Evolutionary conservation across 2,888 invertebrate genomes (phyloP), one percentile per base, ranked within the genome.

Genomic region (Netelia fuscicornis): DNA sequence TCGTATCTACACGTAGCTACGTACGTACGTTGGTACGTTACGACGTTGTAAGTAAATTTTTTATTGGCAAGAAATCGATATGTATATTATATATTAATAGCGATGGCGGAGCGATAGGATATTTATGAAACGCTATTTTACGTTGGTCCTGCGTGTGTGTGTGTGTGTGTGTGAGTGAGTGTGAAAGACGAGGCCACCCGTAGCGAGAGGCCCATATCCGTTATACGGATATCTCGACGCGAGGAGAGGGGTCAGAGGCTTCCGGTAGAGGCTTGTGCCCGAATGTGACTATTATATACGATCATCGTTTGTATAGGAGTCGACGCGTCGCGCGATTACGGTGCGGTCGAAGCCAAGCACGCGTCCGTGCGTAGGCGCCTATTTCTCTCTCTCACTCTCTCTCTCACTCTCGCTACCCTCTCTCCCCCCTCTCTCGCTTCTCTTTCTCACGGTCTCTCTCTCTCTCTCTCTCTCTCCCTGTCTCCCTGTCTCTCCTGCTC

Each of bases 111-210:
- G 62, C 75, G 75, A 65, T 58, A 42, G 56, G 54, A 42, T 76
- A 76, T 68, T 77, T 77, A 52, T 75, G 2, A 64, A 6, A 20
- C 17, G 64, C 30, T 30, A 52, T 13, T 75, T 37, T 64, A 52
- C 52, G 48, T 30, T 48, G 10, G 44, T 1, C 58, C 23, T 9
- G 13, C n/a, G 13, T 13, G 17, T 54, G 54, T n/a, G n/a, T n/a
- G 3, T 17, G n/a, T 54, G 54, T 54, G n/a, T 54, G 30, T 30
- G 30, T 30, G 30, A 5, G 54, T n/a, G 13, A 52, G 11, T 52
- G 17, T 17, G 17, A 54, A 0, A 54, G 54, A n/a, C n/a, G 58
- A 20, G 30, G 5, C 58, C 58, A 58, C n/a, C 58, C 58, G 58
- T 2, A 20, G 23, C 9, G 3, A 30, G 30, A 30, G 30, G 5